A percentile compares a stretch with the other conserved stretches of the same genome.
Evolutionary conservation across 1,140 invertebrate species (phyloP).

Genomic region (Magallana angulata): DNA sequence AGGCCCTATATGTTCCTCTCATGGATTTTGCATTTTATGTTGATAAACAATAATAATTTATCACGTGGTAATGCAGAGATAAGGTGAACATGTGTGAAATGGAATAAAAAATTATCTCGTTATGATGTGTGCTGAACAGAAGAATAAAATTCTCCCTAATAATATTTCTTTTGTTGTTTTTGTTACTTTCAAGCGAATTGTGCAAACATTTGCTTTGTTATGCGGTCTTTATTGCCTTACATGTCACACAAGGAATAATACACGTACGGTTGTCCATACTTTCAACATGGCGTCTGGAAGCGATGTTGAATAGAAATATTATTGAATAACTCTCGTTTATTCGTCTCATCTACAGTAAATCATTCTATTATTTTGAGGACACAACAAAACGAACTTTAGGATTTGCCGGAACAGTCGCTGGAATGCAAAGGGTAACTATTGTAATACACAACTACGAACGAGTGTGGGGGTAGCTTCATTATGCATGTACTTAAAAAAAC

Average conservation of each 20-base stretch:
- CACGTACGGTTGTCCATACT: background rate
- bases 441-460: background rate
- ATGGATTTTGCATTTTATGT: background rate
- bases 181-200: no score
- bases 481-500: background rate
- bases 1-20: no score
- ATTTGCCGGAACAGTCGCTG: conserved; percentile 9
- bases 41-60: conserved; percentile 12
- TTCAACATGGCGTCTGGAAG: conserved; percentile 29
- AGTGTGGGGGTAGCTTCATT: background rate
- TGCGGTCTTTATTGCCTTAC: no score
- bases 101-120: no score
- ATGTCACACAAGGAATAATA: background rate
- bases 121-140: no score
- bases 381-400: background rate
- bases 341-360: background rate
- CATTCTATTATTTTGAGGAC: background rate
- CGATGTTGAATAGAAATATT: background rate
- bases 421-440: conserved; percentile 7
- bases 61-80: conserved; percentile 6
- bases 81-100: conserved; percentile 9
- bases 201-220: no score
- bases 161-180: no score
- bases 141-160: no score
- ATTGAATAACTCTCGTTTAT: conserved; percentile 17